These are phyloP conservation scores for Drosophila trichaetosa DNA, from an alignment of 2,888 invertebrate species.

Conservation along the genomic window DNA sequence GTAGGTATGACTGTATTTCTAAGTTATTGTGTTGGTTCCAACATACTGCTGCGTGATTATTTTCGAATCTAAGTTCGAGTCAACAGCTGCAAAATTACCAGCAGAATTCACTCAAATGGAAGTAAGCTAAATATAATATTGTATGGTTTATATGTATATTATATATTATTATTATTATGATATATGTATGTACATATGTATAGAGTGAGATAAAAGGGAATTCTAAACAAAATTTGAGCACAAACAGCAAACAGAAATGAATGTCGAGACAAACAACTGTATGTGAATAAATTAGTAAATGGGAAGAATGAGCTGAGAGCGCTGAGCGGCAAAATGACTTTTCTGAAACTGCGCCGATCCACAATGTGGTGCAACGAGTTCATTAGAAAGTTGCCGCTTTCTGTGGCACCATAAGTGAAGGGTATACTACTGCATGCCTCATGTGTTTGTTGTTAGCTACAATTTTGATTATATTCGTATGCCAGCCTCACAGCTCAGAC, in stretches of 20 bases:
- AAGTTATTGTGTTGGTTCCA: constrained; percentile 8
- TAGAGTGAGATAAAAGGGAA: constrained; percentile 3
- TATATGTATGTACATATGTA: not conserved
- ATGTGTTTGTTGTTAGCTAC: constrained; percentile 13
- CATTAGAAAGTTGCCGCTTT: constrained; percentile 71
- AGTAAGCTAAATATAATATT: constrained; percentile 18
- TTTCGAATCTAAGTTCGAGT: constrained; percentile 6
- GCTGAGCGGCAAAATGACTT: constrained; percentile 21
- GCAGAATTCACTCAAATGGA: constrained; percentile 16
- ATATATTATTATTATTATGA: too few relatives aligned
- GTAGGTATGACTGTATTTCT: not conserved
- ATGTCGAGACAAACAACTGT: constrained; percentile 5
- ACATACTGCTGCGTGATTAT: constrained; percentile 13
- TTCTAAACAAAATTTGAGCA: constrained; percentile 17
- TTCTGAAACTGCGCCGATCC: constrained; percentile 19
- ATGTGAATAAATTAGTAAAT: constrained; percentile 36
- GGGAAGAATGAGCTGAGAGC: constrained; percentile 3
- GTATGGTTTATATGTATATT: not conserved
- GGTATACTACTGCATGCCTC: constrained; percentile 9
- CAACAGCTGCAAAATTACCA: constrained; percentile 35
- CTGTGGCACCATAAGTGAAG: constrained; percentile 47
- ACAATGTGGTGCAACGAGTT: constrained; percentile 46
- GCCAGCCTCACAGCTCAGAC: constrained; percentile 14
- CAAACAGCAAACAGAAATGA: constrained; percentile 4
- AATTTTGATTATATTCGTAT: constrained; percentile 34